Evolutionary conservation across 2,797 vertebrate genomes (phyloP).

Genomic region (Atherinosoma microstoma): DNA sequence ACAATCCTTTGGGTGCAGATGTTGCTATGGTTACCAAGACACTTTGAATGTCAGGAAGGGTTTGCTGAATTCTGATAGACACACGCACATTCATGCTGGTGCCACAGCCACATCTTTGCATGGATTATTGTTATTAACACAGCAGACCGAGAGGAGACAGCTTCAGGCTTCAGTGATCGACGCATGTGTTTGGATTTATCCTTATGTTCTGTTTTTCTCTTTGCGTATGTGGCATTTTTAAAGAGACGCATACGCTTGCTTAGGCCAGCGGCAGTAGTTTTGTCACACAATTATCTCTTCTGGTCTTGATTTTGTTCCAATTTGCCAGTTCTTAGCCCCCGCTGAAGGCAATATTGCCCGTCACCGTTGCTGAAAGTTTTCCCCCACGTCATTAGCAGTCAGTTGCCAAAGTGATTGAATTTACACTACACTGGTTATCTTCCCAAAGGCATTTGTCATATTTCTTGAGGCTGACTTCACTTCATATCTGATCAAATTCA

Average conservation of each 20-base stretch:
- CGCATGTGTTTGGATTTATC: constrained; percentile 4
- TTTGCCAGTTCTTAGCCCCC: constrained; percentile 65
- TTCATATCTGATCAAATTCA: constrained; percentile 74
- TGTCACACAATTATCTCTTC: constrained; percentile 64
- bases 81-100: constrained; percentile 7
- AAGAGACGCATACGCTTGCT: constrained; percentile 19
- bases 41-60: constrained; percentile 50
- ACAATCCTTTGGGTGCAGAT: constrained; percentile 36
- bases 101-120: constrained; percentile 9
- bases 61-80: constrained; percentile 48
- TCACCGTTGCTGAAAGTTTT: constrained; percentile 64
- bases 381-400: constrained; percentile 77
- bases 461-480: constrained; percentile 73
- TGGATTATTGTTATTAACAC: constrained; percentile 45
- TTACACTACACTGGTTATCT: constrained; percentile 77
- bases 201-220: not conserved
- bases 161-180: constrained; percentile 18
- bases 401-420: constrained; percentile 77
- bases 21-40: constrained; percentile 62
- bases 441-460: constrained; percentile 75
- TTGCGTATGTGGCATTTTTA: constrained; percentile 28
- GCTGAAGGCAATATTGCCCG: constrained; percentile 73
- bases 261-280: constrained; percentile 33
- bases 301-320: constrained; percentile 65
- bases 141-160: constrained; percentile 6